A percentile compares a stretch with the other conserved stretches of the same genome.
phyloP scores from a whole-genome alignment of 2,888 invertebrate species.

The Limulus polyphemus region DNA sequence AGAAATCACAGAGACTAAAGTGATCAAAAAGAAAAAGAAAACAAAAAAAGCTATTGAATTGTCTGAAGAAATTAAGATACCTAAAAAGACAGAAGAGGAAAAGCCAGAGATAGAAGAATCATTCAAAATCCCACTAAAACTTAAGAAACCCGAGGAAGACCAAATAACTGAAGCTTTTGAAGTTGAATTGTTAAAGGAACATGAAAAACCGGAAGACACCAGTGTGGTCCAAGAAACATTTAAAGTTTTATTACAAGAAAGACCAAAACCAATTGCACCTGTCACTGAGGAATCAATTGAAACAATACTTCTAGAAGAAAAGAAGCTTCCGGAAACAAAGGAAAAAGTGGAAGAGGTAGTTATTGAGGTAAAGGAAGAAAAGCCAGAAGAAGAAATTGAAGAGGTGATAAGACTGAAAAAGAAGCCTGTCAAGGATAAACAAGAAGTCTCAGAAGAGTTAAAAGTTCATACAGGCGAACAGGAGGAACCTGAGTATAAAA shows the following conservation, averaged over 20 bases:
- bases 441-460: not conserved
- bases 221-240: too few species aligned
- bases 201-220: constrained; percentile 5
- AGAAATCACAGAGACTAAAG: constrained; percentile 5
- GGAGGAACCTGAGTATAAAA: constrained; percentile 6
- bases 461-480: not conserved
- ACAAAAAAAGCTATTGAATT: constrained; percentile 6
- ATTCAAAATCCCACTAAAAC: constrained; percentile 11
- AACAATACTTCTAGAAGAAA: not conserved
- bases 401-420: constrained; percentile 12
- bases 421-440: constrained; percentile 4
- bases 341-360: constrained; percentile 1
- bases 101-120: constrained; percentile 15
- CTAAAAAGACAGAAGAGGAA: constrained; percentile 23
- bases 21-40: constrained; percentile 8
- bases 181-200: constrained; percentile 4
- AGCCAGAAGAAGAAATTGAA: constrained; percentile 8
- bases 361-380: constrained; percentile 8
- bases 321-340: constrained; percentile 2
- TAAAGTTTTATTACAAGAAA: constrained; percentile 7
- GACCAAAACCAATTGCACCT: constrained; percentile 9
- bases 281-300: constrained; percentile 12
- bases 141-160: not conserved
- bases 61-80: constrained; percentile 4
- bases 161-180: constrained; percentile 1